These are phyloP conservation scores for Pseudopleuronectes americanus DNA, from an alignment of 2,797 vertebrate species.

Conservation along the genomic window DNA sequence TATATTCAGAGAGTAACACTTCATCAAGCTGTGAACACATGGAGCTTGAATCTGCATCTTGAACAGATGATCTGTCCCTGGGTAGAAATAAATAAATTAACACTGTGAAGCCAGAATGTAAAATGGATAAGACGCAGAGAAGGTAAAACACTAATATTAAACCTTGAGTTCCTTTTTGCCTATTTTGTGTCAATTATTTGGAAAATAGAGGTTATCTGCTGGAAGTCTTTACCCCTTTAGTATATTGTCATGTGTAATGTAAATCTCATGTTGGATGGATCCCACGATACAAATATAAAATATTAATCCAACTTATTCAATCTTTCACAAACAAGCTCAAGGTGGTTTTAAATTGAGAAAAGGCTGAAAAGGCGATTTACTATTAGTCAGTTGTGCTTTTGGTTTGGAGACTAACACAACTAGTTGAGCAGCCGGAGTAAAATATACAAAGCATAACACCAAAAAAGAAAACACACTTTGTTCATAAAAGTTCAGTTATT, in stretches of 20 bases:
- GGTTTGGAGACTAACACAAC: not conserved
- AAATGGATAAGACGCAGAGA: not conserved
- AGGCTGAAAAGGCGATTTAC: not conserved
- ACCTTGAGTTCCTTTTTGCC: no score
- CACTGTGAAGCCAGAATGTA: not conserved
- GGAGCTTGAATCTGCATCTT: conserved; percentile 17
- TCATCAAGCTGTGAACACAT: conserved; percentile 18
- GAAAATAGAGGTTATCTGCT: not conserved
- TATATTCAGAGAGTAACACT: conserved; percentile 43
- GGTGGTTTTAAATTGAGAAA: no score
- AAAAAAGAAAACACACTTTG: no score
- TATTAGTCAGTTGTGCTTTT: conserved; percentile 1
- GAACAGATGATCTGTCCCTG: conserved; percentile 17
- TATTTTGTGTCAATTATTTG: not conserved
- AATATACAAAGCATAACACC: not conserved
- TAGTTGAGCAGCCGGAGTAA: not conserved
- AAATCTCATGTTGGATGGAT: no score
- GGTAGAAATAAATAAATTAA: conserved; percentile 13
- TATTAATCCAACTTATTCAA: no score
- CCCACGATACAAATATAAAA: no score
- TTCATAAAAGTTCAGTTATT: no score
- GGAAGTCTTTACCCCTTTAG: conserved; percentile 8
- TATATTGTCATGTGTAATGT: not conserved
- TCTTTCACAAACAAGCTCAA: no score
- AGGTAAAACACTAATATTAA: not conserved